Base-by-base conservation (phyloP, 1,140 invertebrate genomes). In the Tetramorium parvispinum region DNA sequence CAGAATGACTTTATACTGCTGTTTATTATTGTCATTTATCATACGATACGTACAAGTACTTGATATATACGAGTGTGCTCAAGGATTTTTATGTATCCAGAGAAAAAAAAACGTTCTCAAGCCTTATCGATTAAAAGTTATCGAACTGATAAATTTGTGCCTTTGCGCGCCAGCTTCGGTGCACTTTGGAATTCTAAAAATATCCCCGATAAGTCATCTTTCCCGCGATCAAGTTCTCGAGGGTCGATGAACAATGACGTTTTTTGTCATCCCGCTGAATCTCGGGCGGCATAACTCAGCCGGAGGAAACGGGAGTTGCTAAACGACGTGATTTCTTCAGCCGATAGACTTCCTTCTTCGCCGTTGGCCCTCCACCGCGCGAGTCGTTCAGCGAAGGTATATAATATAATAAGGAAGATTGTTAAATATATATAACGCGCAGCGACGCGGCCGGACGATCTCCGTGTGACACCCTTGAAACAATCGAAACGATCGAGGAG, bases 391-490 rank as follows among this genome's bases (percentile, higher is more conserved):
- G 5, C 27, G 32, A 85, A 73, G 79, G 57, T 59, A 73, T 27
- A 70, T 81, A 89, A 92, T 91, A 87, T 94, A 93, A 94, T 93
- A 89, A 94, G 91, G 91, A 93, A 93, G 92, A 92, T 87, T 86
- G 81, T 90, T 91, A 87, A 90, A 86, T 85, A 87, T 86, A 87
- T 24, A 68, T 68, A 93, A 32, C 59, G 27, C 43, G 21, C 79
- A 21, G n/a, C 27, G 63, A 81, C 90, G 86, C 76, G 66, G 68
- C 89, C 86, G 91, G 89, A 91, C 88, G 88, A 92, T 92, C 65
- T 49, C 90, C 91, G 93, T 92, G 93, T 91, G 94, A 94, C 93
- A 94, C 91, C 93, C 94, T 94, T 94, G 94, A 94, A 94, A 94
- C 93, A 94, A 93, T 93, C 93, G 89, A 71, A 87, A 65, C 89